Base-by-base conservation (phyloP, 2,113 vertebrate genomes). In the Marmota flaviventris region DNA sequence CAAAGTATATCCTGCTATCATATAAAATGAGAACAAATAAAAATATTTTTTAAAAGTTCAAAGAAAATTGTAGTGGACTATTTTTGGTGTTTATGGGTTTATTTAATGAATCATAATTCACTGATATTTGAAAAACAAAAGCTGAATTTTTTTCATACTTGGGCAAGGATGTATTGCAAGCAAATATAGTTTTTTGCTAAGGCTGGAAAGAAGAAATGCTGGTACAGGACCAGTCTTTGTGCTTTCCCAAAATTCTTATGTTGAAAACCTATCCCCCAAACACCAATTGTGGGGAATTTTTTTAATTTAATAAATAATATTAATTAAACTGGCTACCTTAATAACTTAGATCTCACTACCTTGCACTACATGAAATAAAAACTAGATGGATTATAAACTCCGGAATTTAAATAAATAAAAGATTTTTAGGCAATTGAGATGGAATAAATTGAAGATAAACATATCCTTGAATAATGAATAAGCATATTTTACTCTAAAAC, bases 41-140 rank as follows among this genome's bases (percentile, higher is more conserved):
- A 58, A 58, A 58, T 20, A 58, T 58, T 13, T 56, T 56, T 56
- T 20, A 58, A 58, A 58, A 58, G 56, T 58, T 58, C 56, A 58
- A 58, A 58, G 37, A 5, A 6, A 76, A 82, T 85, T 72, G 76
- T 13, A 58, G 11, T 83, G 6, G 8, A 76, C 3, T 81, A 42
- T 29, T 69, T 53, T 34, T 86, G 37, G 83, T 2, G 8, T 32
- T 73, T 45, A 81, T 96, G 27, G 34, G 29, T 65, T 78, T 84
- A 58, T 88, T 89, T 67, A 75, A 89, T 61, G 27, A 91, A 96
- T 82, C 14, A 27, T 73, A 77, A 82, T 89, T 92, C 75, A 83
- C 13, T 51, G 27, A 85, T 1, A 39, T 42, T n/a, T 85, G 11
- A 76, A n/a, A 89, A 69, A 29, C 24, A 84, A 88, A 96, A 75